phyloP scores from a whole-genome alignment of 2,888 invertebrate genomes.

The Cremastobaeus sp. region DNA sequence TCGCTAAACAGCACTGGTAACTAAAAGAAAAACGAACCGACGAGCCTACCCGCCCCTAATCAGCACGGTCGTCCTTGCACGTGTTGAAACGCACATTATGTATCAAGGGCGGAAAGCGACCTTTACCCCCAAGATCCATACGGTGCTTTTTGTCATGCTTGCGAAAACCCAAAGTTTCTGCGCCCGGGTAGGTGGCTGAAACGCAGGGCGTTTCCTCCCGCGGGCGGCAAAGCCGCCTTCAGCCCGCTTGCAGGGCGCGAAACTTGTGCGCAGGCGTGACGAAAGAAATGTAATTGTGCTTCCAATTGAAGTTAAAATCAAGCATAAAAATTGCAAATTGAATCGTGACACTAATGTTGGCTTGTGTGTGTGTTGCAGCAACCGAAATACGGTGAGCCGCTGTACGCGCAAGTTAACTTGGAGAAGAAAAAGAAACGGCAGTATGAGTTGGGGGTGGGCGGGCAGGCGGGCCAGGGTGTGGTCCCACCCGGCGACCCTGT shows the following conservation, averaged over 20 bases:
- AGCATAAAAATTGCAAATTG: neutral
- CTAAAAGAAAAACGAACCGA: constrained; percentile 21
- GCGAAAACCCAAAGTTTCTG: too few species aligned
- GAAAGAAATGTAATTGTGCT: neutral
- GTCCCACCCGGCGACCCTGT: constrained; percentile 62
- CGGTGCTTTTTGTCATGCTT: too few species aligned
- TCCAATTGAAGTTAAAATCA: neutral
- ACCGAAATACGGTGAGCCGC: constrained; percentile 81
- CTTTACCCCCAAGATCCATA: too few species aligned
- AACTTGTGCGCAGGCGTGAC: too few species aligned
- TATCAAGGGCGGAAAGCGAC: too few species aligned
- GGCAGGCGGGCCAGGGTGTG: constrained; percentile 72
- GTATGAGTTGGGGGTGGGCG: constrained; percentile 77
- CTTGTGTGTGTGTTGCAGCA: constrained; percentile 77
- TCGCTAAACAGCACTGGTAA: neutral
- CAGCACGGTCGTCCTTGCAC: constrained; percentile 5
- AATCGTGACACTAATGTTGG: constrained; percentile 69
- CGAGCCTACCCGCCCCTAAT: constrained; percentile 42
- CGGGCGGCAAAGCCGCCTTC: too few species aligned
- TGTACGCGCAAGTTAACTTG: constrained; percentile 83
- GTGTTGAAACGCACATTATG: neutral
- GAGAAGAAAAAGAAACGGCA: constrained; percentile 82
- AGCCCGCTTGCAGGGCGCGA: too few species aligned
- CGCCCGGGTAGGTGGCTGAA: too few species aligned
- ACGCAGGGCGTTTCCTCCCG: too few species aligned